Evolutionary conservation across 2,888 invertebrate genomes (phyloP).

Genomic region (Leptopilina syphax): DNA sequence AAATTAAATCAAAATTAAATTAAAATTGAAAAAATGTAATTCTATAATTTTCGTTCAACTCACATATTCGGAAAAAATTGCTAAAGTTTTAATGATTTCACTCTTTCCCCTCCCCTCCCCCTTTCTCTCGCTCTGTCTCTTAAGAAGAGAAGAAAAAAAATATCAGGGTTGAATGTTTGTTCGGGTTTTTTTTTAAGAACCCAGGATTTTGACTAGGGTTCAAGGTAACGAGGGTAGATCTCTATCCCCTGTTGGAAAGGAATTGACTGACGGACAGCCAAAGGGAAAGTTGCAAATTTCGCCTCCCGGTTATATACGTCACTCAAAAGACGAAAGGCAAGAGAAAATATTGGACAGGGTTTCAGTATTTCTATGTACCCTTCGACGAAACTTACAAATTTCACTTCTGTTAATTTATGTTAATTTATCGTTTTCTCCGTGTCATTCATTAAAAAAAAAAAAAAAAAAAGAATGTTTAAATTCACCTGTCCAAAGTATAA

Average conservation of each 20-base stretch:
- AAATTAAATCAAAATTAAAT: no score
- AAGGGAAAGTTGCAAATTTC: constrained; percentile 34
- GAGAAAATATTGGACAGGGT: constrained; percentile 33
- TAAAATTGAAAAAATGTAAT: no score
- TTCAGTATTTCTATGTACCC: constrained; percentile 5
- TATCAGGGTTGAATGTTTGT: not conserved
- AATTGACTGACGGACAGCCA: constrained; percentile 28
- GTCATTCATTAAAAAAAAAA: not conserved
- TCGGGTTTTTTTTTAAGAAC: not conserved
- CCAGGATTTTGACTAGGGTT: constrained; percentile 14
- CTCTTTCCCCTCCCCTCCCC: not conserved
- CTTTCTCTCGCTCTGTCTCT: no score
- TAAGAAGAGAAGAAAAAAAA: not conserved
- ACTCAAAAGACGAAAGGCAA: constrained; percentile 10
- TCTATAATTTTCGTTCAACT: no score
- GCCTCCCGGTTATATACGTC: constrained; percentile 31
- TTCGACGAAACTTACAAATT: constrained; percentile 23
- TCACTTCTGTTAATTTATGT: constrained; percentile 24
- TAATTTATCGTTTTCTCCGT: constrained; percentile 35
- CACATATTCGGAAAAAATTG: no score
- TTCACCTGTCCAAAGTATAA: not conserved
- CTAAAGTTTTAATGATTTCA: not conserved
- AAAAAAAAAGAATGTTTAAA: not conserved
- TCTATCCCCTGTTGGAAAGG: constrained; percentile 25
- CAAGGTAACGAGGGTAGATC: constrained; percentile 34